Percentiles rank a stretch among this genome's conserved stretches.
Conservation (phyloP, 1,140 invertebrate genomes). For the Brachystomella parvula region DNA sequence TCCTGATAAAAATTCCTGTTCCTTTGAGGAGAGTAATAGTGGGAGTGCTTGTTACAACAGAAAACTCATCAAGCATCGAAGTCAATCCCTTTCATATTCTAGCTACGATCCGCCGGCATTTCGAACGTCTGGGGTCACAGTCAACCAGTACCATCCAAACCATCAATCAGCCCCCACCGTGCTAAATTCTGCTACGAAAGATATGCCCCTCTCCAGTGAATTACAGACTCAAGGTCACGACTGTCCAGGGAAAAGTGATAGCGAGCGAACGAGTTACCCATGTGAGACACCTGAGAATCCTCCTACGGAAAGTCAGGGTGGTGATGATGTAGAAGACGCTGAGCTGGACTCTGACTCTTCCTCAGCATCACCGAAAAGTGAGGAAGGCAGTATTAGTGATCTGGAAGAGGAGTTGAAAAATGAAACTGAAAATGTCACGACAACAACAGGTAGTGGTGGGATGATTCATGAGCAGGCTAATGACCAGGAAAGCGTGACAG, state of each 20-base stretch:
- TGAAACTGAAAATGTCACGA: background rate
- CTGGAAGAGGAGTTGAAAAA: constrained; percentile 2
- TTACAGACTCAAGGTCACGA: background rate
- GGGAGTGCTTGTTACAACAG: constrained; percentile 14
- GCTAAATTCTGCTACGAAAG: background rate
- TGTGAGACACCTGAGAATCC: background rate
- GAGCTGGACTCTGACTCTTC: constrained; percentile 15
- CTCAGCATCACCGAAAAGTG: background rate
- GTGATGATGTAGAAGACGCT: constrained; percentile 11
- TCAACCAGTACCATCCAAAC: background rate
- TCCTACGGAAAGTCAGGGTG: constrained; percentile 1
- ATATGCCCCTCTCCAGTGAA: background rate
- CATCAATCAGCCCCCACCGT: background rate
- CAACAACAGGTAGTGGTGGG: background rate
- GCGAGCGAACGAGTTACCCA: background rate
- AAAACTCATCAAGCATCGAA: background rate
- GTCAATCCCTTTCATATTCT: constrained; percentile 7
- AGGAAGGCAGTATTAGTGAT: constrained; percentile 4
- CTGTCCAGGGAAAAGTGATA: background rate
- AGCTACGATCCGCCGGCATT: background rate
- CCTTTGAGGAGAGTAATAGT: background rate
- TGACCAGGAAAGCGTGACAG: background rate
- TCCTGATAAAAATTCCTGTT: background rate
- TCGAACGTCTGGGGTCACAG: background rate
- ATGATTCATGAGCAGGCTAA: background rate